These are phyloP conservation scores for Maconellicoccus hirsutus DNA, from an alignment of 1,140 invertebrate genomes.

Conservation along the genomic window DNA sequence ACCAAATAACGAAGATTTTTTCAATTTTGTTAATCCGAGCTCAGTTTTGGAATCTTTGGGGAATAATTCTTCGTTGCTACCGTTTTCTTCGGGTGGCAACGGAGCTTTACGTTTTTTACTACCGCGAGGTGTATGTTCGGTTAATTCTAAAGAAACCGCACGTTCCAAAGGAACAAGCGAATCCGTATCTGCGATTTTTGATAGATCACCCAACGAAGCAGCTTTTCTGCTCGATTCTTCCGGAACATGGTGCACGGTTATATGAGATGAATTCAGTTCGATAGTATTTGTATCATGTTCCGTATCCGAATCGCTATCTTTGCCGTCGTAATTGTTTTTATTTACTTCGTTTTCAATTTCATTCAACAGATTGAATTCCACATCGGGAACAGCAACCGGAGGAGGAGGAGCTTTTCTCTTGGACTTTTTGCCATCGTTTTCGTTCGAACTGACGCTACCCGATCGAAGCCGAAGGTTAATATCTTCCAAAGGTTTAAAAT, in stretches of 20 bases:
- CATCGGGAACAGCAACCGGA: conserved; percentile 33
- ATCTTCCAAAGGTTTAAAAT: conserved; percentile 16
- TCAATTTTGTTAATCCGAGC: conserved; percentile 46
- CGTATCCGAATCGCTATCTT: conserved; percentile 40
- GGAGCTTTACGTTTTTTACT: conserved; percentile 56
- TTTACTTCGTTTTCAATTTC: conserved; percentile 12
- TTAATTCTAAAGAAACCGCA: conserved; percentile 68
- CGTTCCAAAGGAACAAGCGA: conserved; percentile 52
- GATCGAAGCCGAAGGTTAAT: conserved; percentile 1
- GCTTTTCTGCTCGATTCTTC: conserved; percentile 60
- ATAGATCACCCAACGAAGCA: conserved; percentile 65
- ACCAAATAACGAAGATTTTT: conserved; percentile 44
- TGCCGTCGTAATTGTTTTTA: conserved; percentile 23
- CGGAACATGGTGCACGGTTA: conserved; percentile 55
- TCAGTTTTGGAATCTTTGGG: conserved; percentile 49
- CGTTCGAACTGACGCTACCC: conserved; percentile 22
- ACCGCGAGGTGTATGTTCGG: conserved; percentile 46
- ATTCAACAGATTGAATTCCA: conserved; percentile 9
- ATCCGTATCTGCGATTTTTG: conserved; percentile 49
- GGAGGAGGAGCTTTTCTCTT: conserved; percentile 62
- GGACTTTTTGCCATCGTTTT: conserved; percentile 44
- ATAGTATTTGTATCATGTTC: conserved; percentile 40
- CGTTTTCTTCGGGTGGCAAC: conserved; percentile 39
- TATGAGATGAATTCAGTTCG: conserved; percentile 57
- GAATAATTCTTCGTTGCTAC: conserved; percentile 32